phyloP scores from a whole-genome alignment of 2,797 vertebrate species.

The Semotilus atromaculatus region DNA sequence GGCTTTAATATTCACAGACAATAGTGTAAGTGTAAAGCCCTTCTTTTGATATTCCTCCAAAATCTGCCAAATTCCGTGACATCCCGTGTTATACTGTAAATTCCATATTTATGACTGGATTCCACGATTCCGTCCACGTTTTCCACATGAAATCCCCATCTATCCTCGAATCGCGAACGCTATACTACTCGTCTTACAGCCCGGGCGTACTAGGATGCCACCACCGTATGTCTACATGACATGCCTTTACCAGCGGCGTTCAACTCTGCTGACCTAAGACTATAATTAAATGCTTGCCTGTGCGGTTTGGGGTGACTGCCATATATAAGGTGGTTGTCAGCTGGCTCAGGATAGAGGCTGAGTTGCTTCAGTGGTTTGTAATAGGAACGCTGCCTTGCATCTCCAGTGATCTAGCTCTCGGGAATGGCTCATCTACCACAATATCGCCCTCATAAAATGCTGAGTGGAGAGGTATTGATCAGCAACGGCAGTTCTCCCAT shows the following conservation, averaged over 20 bases:
- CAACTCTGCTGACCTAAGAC: slow-evolving; percentile 55
- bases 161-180: neutral
- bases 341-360: slow-evolving; percentile 57
- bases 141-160: neutral
- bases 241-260: slow-evolving; percentile 70
- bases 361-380: slow-evolving; percentile 68
- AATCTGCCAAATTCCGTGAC: neutral
- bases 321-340: slow-evolving; percentile 73
- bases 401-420: slow-evolving; percentile 44
- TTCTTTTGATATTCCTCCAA: neutral
- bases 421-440: slow-evolving; percentile 51
- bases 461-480: slow-evolving; percentile 44
- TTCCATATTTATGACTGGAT: neutral
- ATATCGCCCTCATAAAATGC: slow-evolving; percentile 38
- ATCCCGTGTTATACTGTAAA: neutral
- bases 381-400: slow-evolving; percentile 66
- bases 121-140: no score
- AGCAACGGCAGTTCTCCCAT: slow-evolving; percentile 19
- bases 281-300: slow-evolving; percentile 70
- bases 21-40: neutral
- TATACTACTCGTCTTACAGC: neutral
- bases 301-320: slow-evolving; percentile 55
- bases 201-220: slow-evolving; percentile 48
- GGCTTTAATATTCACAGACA: neutral
- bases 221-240: slow-evolving; percentile 71